phyloP scores from a whole-genome alignment of 2,888 invertebrate genomes.

The Chromoteleia sp. region DNA sequence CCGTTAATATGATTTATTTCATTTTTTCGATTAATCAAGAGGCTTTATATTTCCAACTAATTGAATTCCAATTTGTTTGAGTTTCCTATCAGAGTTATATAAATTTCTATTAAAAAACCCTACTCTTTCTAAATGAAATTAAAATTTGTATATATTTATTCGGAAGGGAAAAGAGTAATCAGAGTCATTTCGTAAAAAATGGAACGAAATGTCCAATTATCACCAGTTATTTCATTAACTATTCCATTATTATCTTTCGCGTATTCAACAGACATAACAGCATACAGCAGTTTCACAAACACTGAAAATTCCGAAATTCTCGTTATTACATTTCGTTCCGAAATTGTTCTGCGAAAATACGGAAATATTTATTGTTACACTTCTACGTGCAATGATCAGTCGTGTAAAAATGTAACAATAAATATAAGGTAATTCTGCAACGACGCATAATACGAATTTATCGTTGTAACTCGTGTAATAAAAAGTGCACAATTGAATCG shows the following conservation, averaged over 20 bases:
- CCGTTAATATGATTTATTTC: constrained; percentile 5
- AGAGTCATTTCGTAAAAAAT: constrained; percentile 36
- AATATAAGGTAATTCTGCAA: neutral
- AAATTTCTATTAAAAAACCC: neutral
- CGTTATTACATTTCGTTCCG: constrained; percentile 12
- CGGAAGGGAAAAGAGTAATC: constrained; percentile 21
- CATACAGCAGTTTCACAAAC: constrained; percentile 24
- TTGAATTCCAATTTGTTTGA: neutral
- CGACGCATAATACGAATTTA: neutral
- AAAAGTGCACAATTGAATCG: neutral
- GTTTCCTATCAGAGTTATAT: neutral
- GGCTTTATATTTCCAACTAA: neutral
- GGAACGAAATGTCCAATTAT: constrained; percentile 22
- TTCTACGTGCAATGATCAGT: no score
- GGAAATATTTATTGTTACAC: no score
- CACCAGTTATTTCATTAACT: constrained; percentile 51
- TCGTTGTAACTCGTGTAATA: neutral
- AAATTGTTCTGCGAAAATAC: neutral
- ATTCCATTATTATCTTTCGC: constrained; percentile 40
- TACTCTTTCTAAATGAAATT: no score
- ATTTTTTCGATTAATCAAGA: neutral
- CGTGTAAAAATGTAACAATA: neutral
- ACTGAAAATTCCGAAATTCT: constrained; percentile 25
- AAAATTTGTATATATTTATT: neutral
- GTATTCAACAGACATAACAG: constrained; percentile 2